These are phyloP conservation scores for Romanogobio albipinnatus DNA, from an alignment of 2,113 vertebrate species.

Conservation along the genomic window DNA sequence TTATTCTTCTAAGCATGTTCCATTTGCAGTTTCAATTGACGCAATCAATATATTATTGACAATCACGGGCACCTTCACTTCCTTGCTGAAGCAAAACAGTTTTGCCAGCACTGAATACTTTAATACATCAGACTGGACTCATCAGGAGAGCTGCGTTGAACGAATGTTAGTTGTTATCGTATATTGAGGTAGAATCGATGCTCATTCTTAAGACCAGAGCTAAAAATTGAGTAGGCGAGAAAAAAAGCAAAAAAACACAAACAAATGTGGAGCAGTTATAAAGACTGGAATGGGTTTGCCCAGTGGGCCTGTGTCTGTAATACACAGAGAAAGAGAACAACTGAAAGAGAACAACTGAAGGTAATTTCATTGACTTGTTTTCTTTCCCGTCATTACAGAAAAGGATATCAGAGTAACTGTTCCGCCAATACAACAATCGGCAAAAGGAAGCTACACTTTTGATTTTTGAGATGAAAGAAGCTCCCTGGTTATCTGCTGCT, in stretches of 20 bases:
- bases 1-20: constrained; percentile 6
- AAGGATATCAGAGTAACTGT: constrained; percentile 19
- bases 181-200: constrained; percentile 25
- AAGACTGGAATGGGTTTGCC: constrained; percentile 11
- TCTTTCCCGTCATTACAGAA: not conserved
- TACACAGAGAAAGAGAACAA: not conserved
- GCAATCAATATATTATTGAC: not conserved
- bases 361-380: constrained; percentile 27
- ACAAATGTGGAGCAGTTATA: constrained; percentile 6
- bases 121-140: not conserved
- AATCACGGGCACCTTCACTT: not conserved
- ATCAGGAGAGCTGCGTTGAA: constrained; percentile 7
- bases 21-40: constrained; percentile 15
- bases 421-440: not conserved
- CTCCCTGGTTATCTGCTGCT: constrained; percentile 9
- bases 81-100: not conserved
- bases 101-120: constrained; percentile 10
- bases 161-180: constrained; percentile 2
- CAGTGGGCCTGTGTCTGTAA: constrained; percentile 3
- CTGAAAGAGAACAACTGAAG: not conserved
- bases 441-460: not conserved
- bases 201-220: not conserved
- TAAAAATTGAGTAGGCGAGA: not conserved
- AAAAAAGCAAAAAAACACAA: not conserved
- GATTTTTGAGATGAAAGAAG: not conserved